These are phyloP conservation scores for Cepphus grylle DNA, from an alignment of 2,113 vertebrate genomes.

Conservation along the genomic window DNA sequence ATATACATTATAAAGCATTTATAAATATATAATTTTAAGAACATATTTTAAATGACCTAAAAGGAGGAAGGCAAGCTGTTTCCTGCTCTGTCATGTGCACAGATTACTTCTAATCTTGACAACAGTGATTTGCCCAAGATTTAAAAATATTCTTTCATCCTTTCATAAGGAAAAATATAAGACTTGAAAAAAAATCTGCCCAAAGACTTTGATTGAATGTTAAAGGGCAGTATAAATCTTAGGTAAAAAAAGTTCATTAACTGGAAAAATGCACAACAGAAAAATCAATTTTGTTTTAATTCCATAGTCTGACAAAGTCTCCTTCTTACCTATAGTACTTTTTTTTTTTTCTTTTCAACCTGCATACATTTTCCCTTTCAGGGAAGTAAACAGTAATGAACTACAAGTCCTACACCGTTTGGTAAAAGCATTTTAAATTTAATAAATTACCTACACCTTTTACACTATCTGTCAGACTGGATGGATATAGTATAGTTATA, in stretches of 20 bases:
- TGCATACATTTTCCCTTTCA: background rate
- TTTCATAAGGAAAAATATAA: background rate
- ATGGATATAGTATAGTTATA: background rate
- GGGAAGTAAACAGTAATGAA: background rate
- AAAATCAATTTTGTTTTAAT: slow-evolving; percentile 6
- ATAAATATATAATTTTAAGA: background rate
- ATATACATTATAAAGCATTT: background rate
- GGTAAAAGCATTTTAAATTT: slow-evolving; percentile 22
- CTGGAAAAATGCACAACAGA: background rate
- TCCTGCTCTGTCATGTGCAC: background rate
- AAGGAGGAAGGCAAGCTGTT: background rate
- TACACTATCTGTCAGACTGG: slow-evolving; percentile 1
- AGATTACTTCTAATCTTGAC: background rate
- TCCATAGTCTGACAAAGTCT: background rate
- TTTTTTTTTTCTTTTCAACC: background rate
- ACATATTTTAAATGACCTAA: background rate
- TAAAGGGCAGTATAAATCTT: background rate
- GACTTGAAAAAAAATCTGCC: background rate
- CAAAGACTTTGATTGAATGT: background rate
- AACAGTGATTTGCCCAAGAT: background rate
- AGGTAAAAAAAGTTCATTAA: background rate
- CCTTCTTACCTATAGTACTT: background rate
- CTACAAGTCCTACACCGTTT: background rate
- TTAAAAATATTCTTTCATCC: background rate
- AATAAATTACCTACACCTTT: slow-evolving; percentile 22